phyloP scores from a whole-genome alignment of 2,113 vertebrate species.

The pig (Sus scrofa) region DNA sequence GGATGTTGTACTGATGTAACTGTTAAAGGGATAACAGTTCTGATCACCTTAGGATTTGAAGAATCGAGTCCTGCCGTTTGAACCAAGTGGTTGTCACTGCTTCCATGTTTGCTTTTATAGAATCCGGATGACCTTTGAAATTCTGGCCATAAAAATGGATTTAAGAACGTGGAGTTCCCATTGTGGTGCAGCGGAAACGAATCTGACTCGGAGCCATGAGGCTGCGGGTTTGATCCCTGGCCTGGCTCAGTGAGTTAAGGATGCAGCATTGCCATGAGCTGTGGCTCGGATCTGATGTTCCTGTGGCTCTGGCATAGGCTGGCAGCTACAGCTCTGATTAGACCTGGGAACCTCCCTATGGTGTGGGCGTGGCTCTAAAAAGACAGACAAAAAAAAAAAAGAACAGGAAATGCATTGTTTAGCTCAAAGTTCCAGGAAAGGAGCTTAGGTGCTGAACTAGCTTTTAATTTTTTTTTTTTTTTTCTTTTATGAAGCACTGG shows the following conservation, averaged over 20 bases:
- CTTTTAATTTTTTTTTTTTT: background rate
- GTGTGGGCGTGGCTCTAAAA: too few species aligned
- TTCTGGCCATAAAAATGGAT: background rate
- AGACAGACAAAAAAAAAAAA: background rate
- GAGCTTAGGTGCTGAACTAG: background rate
- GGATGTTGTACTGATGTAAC: background rate
- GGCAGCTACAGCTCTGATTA: too few species aligned
- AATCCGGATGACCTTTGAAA: constrained; percentile 39
- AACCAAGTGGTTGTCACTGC: background rate
- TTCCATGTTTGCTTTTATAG: background rate
- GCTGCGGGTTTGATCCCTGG: too few species aligned
- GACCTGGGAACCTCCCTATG: too few species aligned
- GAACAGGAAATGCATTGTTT: background rate
- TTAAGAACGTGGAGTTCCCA: background rate
- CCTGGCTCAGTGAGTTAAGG: too few species aligned
- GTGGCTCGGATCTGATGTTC: too few species aligned
- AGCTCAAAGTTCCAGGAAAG: background rate
- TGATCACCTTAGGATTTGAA: background rate
- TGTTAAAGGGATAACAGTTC: background rate
- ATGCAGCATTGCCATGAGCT: too few species aligned
- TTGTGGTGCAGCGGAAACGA: too few species aligned
- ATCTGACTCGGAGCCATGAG: too few species aligned
- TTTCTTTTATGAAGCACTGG: background rate
- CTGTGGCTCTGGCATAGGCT: too few species aligned
- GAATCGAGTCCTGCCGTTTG: background rate